phyloP scores from a whole-genome alignment of 2,113 vertebrate genomes.

The Myiozetetes cayanensis region DNA sequence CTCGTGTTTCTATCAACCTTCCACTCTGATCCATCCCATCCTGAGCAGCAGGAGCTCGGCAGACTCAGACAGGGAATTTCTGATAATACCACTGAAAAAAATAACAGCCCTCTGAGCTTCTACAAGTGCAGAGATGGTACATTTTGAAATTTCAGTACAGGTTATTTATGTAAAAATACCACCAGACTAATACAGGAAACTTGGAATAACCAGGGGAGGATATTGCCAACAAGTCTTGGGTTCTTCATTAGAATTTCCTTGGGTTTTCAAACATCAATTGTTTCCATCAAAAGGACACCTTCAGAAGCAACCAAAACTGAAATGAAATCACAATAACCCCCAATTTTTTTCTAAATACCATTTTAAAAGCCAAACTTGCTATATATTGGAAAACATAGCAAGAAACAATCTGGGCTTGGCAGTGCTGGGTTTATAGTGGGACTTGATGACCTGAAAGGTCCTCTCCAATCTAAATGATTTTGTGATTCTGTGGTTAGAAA shows the following conservation, averaged over 20 bases:
- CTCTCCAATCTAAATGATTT: fast-evolving
- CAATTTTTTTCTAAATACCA: neutral
- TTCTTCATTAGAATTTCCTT: neutral
- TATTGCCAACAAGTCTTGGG: neutral
- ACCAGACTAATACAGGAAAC: neutral
- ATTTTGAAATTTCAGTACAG: neutral
- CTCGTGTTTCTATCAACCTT: neutral
- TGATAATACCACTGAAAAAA: neutral
- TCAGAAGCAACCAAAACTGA: neutral
- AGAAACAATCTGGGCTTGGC: neutral
- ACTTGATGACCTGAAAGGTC: neutral
- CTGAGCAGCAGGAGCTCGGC: neutral
- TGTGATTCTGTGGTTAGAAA: neutral
- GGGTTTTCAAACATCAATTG: neutral
- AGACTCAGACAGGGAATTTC: neutral
- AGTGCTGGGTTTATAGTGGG: neutral
- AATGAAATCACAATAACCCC: fast-evolving
- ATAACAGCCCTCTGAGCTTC: neutral
- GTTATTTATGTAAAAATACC: neutral
- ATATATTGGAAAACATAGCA: neutral
- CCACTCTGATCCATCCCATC: fast-evolving
- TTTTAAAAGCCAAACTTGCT: neutral
- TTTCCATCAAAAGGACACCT: neutral
- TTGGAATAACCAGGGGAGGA: neutral
- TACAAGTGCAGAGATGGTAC: neutral